Evolutionary conservation across 2,888 invertebrate species (phyloP), one percentile per base, ranked within the genome.

Genomic region (Ptilodon capucinus): DNA sequence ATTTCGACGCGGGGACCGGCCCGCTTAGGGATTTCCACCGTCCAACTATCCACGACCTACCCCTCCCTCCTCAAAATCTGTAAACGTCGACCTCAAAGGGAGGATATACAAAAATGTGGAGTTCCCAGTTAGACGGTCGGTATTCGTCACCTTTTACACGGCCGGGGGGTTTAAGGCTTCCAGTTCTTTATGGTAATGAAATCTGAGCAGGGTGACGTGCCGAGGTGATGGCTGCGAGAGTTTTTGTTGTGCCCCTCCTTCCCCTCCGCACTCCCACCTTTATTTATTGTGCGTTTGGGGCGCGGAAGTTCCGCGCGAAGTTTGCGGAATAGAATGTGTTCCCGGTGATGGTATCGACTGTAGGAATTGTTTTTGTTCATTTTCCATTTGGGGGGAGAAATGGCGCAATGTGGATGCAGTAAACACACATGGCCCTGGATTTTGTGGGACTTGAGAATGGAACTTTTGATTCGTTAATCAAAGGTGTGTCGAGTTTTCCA

Each of bases 181-280:
- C 86, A 89, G 90, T 91, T 90, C 90, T 91, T 91, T 91, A 91
- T 91, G 91, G 88, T 91, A 91, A 91, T 91, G 91, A 91, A 91
- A 91, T 91, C 91, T 91, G 91, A 90, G 88, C 89, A 84, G 90
- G 89, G 89, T 90, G 91, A 90, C 86, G 88, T 81, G 86, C 79
- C 79, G 85, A 88, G 87, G 88, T 89, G 90, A 88, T 88, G 89
- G 78, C 74, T 86, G 80, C 71, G 82, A 85, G 86, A 88, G 89
- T 89, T 90, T 90, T 91, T 91, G 90, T 89, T 89, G 87, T 84
- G 81, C 65, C 75, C 79, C 79, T 81, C 81, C 76, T 21, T 62
- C 78, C 70, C 80, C n/a, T 78, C 71, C 25, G 61, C 80, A 67
- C 8, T 61, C 83, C 74, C 39, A 39, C 81, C 86, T 78, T 87